These are phyloP conservation scores for Oreohelix idahoensis DNA, from an alignment of 1,140 invertebrate genomes.

Conservation along the genomic window DNA sequence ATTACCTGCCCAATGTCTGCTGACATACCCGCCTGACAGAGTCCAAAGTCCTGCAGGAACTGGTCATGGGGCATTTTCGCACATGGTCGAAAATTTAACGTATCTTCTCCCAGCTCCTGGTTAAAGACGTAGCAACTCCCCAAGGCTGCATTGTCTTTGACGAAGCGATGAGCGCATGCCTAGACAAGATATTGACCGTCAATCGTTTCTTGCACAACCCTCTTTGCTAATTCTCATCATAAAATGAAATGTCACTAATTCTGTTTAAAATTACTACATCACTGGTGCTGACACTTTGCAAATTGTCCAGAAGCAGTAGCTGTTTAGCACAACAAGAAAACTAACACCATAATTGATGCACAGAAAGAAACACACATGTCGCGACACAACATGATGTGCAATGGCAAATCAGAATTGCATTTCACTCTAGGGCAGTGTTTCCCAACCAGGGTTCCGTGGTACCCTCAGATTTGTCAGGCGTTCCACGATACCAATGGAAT, in stretches of 20 bases:
- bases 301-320: neutral
- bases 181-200: slow-evolving; percentile 70
- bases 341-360: neutral
- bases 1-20: slow-evolving; percentile 73
- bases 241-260: neutral
- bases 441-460: too few species aligned
- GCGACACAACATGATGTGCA: neutral
- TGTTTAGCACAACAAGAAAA: neutral
- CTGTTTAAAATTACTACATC: neutral
- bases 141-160: slow-evolving; percentile 86
- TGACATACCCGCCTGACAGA: slow-evolving; percentile 93
- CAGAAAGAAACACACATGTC: neutral
- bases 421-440: too few species aligned
- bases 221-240: neutral
- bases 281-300: neutral
- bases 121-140: slow-evolving; percentile 90
- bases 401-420: too few species aligned
- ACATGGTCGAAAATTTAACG: slow-evolving; percentile 1
- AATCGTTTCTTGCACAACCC: neutral
- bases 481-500: too few species aligned
- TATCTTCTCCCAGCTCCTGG: slow-evolving; percentile 79
- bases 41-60: slow-evolving; percentile 75
- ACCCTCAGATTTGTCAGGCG: too few species aligned
- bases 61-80: slow-evolving; percentile 18
- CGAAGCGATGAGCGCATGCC: slow-evolving; percentile 92